Conservation (phyloP, 2,113 vertebrate genomes). For the Pangasianodon hypophthalmus region DNA sequence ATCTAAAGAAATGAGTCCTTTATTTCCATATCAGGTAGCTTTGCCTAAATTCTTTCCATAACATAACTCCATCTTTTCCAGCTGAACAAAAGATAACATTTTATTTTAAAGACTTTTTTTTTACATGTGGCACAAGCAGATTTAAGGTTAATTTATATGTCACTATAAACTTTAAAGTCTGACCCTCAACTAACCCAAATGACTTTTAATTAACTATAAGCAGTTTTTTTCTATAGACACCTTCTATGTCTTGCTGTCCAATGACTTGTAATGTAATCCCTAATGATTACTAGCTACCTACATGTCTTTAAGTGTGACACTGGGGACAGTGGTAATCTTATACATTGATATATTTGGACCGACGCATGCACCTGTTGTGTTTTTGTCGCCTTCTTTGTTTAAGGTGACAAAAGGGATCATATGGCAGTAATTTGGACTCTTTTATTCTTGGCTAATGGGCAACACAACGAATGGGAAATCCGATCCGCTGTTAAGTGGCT, state of each 20-base stretch:
- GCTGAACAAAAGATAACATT: background rate
- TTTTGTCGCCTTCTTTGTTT: conserved; percentile 72
- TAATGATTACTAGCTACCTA: conserved; percentile 43
- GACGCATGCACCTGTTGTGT: conserved; percentile 50
- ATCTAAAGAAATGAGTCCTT: background rate
- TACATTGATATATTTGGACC: conserved; percentile 63
- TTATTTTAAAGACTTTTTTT: background rate
- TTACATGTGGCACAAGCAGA: background rate
- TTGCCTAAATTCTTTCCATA: background rate
- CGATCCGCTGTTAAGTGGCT: conserved; percentile 65
- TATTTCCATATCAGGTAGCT: background rate
- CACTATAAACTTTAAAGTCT: background rate
- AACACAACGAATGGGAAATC: conserved; percentile 68
- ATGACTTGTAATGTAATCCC: conserved; percentile 45
- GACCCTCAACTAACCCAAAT: background rate
- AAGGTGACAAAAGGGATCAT: conserved; percentile 71
- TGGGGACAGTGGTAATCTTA: conserved; percentile 48
- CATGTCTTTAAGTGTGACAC: conserved; percentile 53
- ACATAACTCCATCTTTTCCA: background rate
- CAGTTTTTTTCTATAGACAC: conserved; percentile 36
- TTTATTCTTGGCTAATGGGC: conserved; percentile 76
- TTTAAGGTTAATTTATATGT: background rate
- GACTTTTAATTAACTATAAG: background rate
- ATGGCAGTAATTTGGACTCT: conserved; percentile 63
- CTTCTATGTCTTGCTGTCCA: conserved; percentile 59